Base-by-base conservation (phyloP, 2,888 invertebrate genomes). In the Platycheirus rosarum region DNA sequence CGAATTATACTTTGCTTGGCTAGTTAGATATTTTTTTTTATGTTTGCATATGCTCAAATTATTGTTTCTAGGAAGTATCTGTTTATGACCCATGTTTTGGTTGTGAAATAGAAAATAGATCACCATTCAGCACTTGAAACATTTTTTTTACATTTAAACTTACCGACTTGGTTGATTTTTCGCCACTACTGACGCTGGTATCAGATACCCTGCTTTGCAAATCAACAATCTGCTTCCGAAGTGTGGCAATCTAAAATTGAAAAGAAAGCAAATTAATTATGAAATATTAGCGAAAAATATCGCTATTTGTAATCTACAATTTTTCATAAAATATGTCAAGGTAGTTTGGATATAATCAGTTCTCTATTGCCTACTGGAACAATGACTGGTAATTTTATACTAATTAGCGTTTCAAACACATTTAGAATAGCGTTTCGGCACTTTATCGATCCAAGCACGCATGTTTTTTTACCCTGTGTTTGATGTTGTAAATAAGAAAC, bases 201-300 rank as follows among this genome's bases (percentile, higher is more conserved):
- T 90, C 71, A 11, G 71, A 63, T 23, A 55, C 63, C 62, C 63
- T 87, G 40, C 85, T 87, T 85, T 89, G 89, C 32, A 90, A 85
- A 51, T 89, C 88, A 49, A 87, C 85, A 85, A 91, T 88, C 85
- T 91, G 90, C 84, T 89, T 89, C 49, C 89, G 88, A 65, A 91
- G 87, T 62, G 88, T 84, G 57, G 86, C 86, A 86, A 91, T 91
- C 91, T 91, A 87, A 62, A 88, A 87, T 57, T 48, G 68, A 32
- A 32, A 32, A 32, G 1, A 32, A 32, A 8, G 8, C 29, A 32
- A 32, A 32, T 32, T 32, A 69, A 70, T 29, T 63, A 23, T 35
- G 23, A 23, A 32, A 18, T 8, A 20, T 42, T 49, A 13, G 13
- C 35, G 13, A 40, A 42, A 42, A 2, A 35, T 37, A 26, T 70